Evolutionary conservation across 2,797 vertebrate species (phyloP).

Genomic region (Poecilia gillii): DNA sequence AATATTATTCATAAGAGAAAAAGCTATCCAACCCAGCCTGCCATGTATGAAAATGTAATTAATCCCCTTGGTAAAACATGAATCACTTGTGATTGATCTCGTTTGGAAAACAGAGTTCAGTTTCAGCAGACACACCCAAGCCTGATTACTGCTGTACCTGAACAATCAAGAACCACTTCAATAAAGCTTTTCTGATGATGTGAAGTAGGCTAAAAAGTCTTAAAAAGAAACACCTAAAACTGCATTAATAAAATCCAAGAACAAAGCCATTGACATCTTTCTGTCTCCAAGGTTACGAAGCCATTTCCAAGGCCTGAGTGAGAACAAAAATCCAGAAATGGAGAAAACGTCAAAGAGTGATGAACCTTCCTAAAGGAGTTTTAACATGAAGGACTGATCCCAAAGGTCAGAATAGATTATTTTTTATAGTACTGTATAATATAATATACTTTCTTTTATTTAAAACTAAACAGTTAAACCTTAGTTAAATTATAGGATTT

Average conservation of each 20-base stretch:
- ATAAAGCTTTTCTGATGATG: background rate
- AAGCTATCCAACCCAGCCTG: background rate
- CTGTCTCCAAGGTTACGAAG: background rate
- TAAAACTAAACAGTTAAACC: background rate
- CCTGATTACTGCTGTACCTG: background rate
- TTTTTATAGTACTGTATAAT: background rate
- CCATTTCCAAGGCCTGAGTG: background rate
- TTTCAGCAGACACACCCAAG: background rate
- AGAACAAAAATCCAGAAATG: background rate
- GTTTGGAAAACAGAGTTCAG: background rate
- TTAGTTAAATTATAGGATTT: background rate
- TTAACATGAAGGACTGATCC: background rate
- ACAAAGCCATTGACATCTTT: background rate
- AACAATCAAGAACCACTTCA: background rate
- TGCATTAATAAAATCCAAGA: background rate
- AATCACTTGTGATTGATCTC: background rate
- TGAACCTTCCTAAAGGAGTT: background rate
- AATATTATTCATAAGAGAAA: background rate
- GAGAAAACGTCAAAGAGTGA: background rate
- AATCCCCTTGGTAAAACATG: background rate
- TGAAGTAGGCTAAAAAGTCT: background rate
- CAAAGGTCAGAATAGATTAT: background rate
- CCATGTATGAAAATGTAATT: background rate
- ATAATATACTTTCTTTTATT: background rate
- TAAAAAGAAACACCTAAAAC: background rate